phyloP scores from a whole-genome alignment of 2,888 invertebrate genomes.

The Pammene fasciana region DNA sequence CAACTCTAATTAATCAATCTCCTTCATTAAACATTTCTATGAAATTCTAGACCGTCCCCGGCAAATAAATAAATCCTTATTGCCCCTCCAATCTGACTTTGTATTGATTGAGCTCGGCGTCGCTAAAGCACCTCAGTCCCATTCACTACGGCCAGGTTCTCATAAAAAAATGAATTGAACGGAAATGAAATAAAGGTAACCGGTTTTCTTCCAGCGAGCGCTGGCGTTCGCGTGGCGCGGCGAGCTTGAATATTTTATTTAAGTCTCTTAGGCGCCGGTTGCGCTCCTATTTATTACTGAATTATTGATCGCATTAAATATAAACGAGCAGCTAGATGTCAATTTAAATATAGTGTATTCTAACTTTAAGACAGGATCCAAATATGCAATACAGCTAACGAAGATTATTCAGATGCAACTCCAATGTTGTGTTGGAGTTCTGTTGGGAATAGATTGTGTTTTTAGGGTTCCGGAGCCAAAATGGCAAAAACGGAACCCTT shows the following conservation, averaged over 20 bases:
- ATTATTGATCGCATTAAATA: conserved; percentile 24
- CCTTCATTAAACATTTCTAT: neutral
- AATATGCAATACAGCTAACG: too few species aligned
- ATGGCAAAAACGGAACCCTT: too few species aligned
- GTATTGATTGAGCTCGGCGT: conserved; percentile 28
- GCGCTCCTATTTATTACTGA: conserved; percentile 26
- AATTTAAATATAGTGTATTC: neutral
- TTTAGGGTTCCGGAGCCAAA: too few species aligned
- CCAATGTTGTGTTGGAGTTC: too few species aligned
- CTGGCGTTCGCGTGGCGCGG: conserved; percentile 50
- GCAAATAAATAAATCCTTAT: conserved; percentile 1
- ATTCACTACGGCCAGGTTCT: conserved; percentile 72
- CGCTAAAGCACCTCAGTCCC: conserved; percentile 52
- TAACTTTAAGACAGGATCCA: too few species aligned
- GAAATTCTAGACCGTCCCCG: neutral
- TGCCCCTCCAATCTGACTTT: conserved; percentile 15
- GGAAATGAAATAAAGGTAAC: conserved; percentile 81
- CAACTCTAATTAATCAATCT: neutral
- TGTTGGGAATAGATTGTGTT: too few species aligned
- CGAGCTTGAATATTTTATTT: conserved; percentile 35
- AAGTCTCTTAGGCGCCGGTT: conserved; percentile 12
- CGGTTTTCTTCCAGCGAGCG: conserved; percentile 66
- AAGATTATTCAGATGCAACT: too few species aligned
- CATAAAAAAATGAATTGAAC: conserved; percentile 80
- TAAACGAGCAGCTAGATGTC: neutral